These are phyloP conservation scores for mouse (Mus musculus) DNA, from an alignment of 2,113 vertebrate genomes.

Conservation along the genomic window DNA sequence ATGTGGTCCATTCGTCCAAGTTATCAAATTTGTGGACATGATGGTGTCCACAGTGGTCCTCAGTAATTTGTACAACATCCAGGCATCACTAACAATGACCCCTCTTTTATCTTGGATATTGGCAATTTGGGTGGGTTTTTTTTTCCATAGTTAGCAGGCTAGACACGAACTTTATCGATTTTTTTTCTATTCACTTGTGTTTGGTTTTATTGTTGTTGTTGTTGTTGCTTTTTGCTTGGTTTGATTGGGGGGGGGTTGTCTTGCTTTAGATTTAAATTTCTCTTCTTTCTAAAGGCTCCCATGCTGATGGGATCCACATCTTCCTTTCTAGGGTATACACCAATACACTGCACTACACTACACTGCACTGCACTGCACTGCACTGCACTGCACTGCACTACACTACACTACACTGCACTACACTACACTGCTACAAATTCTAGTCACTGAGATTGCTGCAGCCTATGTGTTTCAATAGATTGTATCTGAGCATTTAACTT, in stretches of 20 bases:
- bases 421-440: not conserved
- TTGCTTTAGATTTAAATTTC: not conserved
- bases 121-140: not conserved
- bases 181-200: not conserved
- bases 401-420: too few relatives aligned
- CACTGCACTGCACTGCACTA: too few relatives aligned
- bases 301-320: not conserved
- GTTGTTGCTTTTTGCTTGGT: not conserved
- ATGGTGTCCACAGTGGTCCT: not conserved
- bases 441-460: not conserved
- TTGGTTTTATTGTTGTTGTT: not conserved
- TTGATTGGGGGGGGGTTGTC: not conserved
- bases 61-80: not conserved
- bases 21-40: not conserved
- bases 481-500: not conserved
- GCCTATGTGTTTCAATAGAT: not conserved
- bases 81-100: not conserved
- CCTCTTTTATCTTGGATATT: not conserved
- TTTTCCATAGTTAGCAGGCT: not conserved
- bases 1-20: not conserved
- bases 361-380: too few relatives aligned
- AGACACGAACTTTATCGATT: not conserved
- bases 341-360: too few relatives aligned
- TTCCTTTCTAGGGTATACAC: not conserved
- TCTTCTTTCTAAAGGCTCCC: not conserved